Percentiles rank a stretch among this genome's conserved stretches.
phyloP scores from a whole-genome alignment of 2,888 invertebrate genomes.

The Helleia helle region DNA sequence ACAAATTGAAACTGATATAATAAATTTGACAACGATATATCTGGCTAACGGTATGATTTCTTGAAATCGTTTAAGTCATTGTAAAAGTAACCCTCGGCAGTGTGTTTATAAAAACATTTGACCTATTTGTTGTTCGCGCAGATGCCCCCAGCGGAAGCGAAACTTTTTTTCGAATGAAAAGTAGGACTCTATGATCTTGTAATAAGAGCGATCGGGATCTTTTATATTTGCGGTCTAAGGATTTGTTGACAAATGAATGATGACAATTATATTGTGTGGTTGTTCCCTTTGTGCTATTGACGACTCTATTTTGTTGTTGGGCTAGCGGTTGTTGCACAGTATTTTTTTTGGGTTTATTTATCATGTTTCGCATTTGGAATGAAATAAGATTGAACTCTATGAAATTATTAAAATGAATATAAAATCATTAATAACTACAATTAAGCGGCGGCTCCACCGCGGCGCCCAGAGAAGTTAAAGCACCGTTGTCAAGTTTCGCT shows the following conservation, averaged over 20 bases:
- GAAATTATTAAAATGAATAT: neutral
- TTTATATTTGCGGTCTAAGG: constrained; percentile 24
- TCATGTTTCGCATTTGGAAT: constrained; percentile 11
- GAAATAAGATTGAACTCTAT: neutral
- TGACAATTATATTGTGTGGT: constrained; percentile 64
- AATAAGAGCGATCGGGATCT: constrained; percentile 30
- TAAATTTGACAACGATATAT: too few relatives aligned
- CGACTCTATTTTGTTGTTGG: constrained; percentile 45
- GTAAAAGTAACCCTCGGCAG: constrained; percentile 21
- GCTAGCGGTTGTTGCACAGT: constrained; percentile 24
- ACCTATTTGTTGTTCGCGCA: constrained; percentile 51
- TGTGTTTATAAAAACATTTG: constrained; percentile 58
- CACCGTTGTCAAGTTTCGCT: too few relatives aligned
- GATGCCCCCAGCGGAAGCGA: constrained; percentile 41
- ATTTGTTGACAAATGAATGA: constrained; percentile 61
- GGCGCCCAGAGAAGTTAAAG: too few relatives aligned
- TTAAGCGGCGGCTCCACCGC: too few relatives aligned
- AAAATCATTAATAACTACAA: too few relatives aligned
- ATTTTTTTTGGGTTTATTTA: constrained; percentile 20
- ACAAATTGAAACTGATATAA: too few relatives aligned
- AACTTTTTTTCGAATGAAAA: constrained; percentile 30
- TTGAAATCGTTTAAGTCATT: constrained; percentile 7
- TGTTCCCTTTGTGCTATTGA: constrained; percentile 42
- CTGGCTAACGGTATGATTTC: constrained; percentile 9
- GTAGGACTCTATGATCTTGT: constrained; percentile 33